Evolutionary conservation across 1,140 invertebrate species (phyloP).

Genomic region (Venustaconcha ellipsiformis): DNA sequence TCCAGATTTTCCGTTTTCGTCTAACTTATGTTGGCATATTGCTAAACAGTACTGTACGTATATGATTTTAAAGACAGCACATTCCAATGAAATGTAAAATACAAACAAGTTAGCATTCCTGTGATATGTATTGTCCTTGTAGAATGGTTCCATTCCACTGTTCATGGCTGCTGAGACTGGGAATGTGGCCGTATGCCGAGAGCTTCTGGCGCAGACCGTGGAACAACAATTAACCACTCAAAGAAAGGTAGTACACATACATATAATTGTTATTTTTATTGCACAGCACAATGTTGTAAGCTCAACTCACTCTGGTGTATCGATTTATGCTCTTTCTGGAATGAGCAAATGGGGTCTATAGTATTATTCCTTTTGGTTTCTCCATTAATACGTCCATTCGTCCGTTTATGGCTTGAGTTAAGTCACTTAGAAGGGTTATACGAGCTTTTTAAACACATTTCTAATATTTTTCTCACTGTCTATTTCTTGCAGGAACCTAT

Average conservation of each 20-base stretch:
- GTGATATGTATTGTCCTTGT: conserved; percentile 7
- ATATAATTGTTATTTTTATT: neutral
- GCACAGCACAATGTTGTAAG: neutral
- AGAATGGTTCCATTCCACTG: conserved; percentile 90
- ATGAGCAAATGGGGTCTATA: neutral
- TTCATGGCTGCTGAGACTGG: conserved; percentile 92
- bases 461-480: no score
- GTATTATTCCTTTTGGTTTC: neutral
- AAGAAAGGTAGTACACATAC: conserved; percentile 45
- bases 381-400: neutral
- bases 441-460: no score
- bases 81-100: no score
- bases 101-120: neutral
- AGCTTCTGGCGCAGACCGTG: conserved; percentile 78
- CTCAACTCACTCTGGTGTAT: neutral
- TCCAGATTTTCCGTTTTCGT: no score
- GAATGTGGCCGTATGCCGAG: conserved; percentile 91
- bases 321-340: neutral
- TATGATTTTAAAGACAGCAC: no score
- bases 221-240: conserved; percentile 53
- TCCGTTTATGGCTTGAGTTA: neutral
- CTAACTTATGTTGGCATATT: no score
- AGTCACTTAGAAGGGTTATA: neutral
- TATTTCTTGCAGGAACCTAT: no score
- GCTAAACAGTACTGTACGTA: no score